Conservation (phyloP, 1,140 invertebrate species). For the Yoshiicerus persimilis region DNA sequence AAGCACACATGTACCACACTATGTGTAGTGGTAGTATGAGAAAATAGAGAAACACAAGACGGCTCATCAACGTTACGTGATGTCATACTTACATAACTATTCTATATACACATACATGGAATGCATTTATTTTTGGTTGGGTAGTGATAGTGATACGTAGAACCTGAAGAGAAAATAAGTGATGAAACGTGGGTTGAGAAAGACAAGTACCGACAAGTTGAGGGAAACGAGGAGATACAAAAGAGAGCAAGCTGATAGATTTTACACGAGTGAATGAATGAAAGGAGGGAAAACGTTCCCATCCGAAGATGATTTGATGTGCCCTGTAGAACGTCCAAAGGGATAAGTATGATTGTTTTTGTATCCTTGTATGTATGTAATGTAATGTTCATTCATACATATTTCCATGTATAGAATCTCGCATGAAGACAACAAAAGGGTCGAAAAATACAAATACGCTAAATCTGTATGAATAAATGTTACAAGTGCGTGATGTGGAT, state of each 20-base stretch:
- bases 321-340: background rate
- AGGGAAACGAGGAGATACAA: background rate
- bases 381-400: background rate
- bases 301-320: background rate
- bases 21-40: too few relatives aligned
- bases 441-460: background rate
- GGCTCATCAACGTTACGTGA: background rate
- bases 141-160: too few relatives aligned
- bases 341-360: background rate
- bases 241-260: background rate
- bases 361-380: background rate
- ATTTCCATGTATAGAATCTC: background rate
- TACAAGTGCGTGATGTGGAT: background rate
- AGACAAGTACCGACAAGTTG: too few relatives aligned
- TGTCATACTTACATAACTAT: background rate
- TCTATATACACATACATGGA: background rate
- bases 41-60: background rate
- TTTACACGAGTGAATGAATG: conserved; percentile 1
- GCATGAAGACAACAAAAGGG: background rate
- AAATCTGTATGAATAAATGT: background rate
- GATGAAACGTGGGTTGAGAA: too few relatives aligned
- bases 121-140: background rate
- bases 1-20: too few relatives aligned
- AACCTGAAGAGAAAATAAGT: too few relatives aligned
- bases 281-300: background rate